phyloP scores from a whole-genome alignment of 2,797 vertebrate genomes.

The Rhynchonycteris naso region DNA sequence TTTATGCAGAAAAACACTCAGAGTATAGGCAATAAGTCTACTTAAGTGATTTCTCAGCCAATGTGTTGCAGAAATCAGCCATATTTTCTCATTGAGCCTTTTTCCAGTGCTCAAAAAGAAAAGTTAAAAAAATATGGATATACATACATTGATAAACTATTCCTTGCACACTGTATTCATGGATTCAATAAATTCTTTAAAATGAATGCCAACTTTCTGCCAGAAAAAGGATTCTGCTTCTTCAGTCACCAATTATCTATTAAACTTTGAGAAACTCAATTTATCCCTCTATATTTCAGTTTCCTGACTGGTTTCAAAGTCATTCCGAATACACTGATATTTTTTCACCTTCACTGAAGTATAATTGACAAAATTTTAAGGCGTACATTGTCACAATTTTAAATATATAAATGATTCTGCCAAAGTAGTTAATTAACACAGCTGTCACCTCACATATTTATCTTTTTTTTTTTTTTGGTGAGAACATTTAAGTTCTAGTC shows the following conservation, averaged over 20 bases:
- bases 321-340: neutral
- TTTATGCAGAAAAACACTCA: neutral
- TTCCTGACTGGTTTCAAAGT: neutral
- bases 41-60: neutral
- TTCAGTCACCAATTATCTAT: neutral
- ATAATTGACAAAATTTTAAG: neutral
- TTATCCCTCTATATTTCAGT: neutral
- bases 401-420: neutral
- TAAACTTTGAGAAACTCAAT: slow-evolving; percentile 37
- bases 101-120: slow-evolving; percentile 21
- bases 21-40: neutral
- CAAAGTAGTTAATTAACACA: neutral
- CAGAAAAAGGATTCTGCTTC: neutral
- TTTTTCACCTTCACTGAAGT: neutral
- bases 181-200: slow-evolving; percentile 42
- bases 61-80: neutral
- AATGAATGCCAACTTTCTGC: neutral
- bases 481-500: neutral
- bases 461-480: neutral
- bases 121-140: neutral
- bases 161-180: neutral
- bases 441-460: neutral
- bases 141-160: neutral
- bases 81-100: neutral
- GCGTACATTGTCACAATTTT: neutral